These are phyloP conservation scores for Biston stratarius DNA, from an alignment of 2,888 invertebrate genomes.

Conservation along the genomic window DNA sequence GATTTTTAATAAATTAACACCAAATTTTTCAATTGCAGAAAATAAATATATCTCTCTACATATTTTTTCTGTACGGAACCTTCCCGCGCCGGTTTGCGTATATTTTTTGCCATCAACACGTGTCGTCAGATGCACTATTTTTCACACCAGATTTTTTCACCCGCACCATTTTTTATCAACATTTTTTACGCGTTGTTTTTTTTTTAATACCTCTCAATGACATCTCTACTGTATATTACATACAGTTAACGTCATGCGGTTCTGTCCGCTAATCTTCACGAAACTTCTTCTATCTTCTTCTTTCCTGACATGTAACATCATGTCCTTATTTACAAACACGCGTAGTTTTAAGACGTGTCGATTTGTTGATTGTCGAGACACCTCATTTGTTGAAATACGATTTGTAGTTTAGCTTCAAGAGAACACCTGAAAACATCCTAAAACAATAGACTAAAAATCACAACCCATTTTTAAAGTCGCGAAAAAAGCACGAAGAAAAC, in stretches of 20 bases:
- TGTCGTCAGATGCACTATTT: slow-evolving; percentile 46
- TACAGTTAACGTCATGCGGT: background rate
- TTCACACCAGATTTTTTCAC: slow-evolving; percentile 45
- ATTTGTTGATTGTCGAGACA: too few relatives aligned
- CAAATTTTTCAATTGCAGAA: background rate
- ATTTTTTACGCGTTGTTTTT: slow-evolving; percentile 8
- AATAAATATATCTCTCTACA: background rate
- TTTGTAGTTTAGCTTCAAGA: too few relatives aligned
- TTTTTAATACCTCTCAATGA: slow-evolving; percentile 35
- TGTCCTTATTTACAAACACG: too few relatives aligned
- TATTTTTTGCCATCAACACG: slow-evolving; percentile 36
- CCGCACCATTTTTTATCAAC: slow-evolving; percentile 22
- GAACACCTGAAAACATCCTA: too few relatives aligned
- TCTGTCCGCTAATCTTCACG: background rate
- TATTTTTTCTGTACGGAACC: slow-evolving; percentile 31
- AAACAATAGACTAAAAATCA: too few relatives aligned
- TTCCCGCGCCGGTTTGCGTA: background rate
- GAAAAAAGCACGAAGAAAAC: too few relatives aligned
- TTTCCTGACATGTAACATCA: too few relatives aligned
- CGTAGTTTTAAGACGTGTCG: too few relatives aligned
- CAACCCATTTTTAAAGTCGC: too few relatives aligned
- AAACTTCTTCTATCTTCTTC: too few relatives aligned
- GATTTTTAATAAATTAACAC: background rate
- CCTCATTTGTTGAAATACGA: too few relatives aligned
- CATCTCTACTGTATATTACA: slow-evolving; percentile 28